phyloP scores from a whole-genome alignment of 1,140 invertebrate species.

The Geopemphigus sp. region DNA sequence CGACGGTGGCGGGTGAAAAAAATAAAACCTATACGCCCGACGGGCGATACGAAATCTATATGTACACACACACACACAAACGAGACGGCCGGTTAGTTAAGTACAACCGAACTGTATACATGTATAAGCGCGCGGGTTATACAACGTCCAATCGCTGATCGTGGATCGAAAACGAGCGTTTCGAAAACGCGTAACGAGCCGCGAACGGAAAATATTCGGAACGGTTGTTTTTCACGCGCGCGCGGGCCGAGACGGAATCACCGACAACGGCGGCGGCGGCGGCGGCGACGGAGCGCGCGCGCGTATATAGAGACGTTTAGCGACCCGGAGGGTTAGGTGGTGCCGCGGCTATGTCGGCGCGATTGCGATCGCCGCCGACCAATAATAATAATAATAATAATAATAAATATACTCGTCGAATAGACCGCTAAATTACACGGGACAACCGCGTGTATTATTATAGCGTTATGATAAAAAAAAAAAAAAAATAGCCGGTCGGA shows the following conservation, averaged over 20 bases:
- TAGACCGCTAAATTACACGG: constrained; percentile 17
- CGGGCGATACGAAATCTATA: not conserved
- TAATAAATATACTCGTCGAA: not conserved
- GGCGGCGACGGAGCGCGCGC: not conserved
- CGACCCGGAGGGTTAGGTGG: not conserved
- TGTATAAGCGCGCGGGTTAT: not conserved
- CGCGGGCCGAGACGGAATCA: too few relatives aligned
- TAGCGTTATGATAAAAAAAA: not conserved
- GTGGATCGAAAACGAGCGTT: constrained; percentile 14
- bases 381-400: constrained; percentile 21
- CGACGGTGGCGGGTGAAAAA: too few relatives aligned
- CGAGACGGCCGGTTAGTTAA: not conserved
- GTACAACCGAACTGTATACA: not conserved
- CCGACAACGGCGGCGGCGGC: too few relatives aligned
- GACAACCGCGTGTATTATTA: not conserved
- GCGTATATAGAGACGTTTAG: not conserved
- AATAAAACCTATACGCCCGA: constrained; percentile 10
- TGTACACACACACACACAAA: not conserved
- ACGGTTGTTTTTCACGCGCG: too few relatives aligned
- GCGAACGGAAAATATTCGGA: not conserved
- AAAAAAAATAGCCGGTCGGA: not conserved
- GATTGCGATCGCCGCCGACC: not conserved
- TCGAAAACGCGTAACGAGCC: not conserved
- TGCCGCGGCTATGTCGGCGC: not conserved
- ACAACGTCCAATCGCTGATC: too few relatives aligned